Percentiles rank a stretch among this genome's conserved stretches.
These are phyloP conservation scores for Intellagama lesueurii DNA, from an alignment of 2,797 vertebrate genomes.

Conservation along the genomic window DNA sequence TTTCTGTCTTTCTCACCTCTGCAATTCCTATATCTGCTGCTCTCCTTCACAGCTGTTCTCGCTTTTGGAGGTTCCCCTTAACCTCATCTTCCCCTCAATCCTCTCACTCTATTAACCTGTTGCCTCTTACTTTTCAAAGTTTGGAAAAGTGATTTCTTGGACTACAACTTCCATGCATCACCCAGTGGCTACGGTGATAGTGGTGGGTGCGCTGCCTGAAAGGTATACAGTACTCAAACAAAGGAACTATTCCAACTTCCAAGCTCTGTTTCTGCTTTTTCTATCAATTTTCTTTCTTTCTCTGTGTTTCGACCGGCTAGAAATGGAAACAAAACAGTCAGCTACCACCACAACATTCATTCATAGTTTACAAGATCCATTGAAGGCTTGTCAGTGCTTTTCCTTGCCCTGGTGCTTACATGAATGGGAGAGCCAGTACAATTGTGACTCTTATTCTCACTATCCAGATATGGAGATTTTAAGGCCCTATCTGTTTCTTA, in stretches of 20 bases:
- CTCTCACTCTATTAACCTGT: background rate
- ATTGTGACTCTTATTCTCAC: background rate
- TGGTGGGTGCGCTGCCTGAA: no score
- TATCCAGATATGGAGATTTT: slow-evolving; percentile 3
- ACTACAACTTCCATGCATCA: no score
- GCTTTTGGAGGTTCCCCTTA: background rate
- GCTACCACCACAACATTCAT: background rate
- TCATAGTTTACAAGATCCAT: fast-evolving
- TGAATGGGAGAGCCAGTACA: background rate
- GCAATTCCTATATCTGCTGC: background rate
- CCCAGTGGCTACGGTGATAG: no score
- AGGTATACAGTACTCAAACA: no score
- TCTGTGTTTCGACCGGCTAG: background rate
- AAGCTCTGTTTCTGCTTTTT: background rate
- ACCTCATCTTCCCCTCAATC: background rate
- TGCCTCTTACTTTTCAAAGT: background rate
- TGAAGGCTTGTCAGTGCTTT: background rate
- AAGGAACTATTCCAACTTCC: background rate
- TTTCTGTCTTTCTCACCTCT: background rate
- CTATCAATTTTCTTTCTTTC: background rate
- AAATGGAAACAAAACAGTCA: background rate
- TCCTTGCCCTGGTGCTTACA: slow-evolving; percentile 14
- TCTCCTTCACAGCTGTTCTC: no score
- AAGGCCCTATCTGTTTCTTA: slow-evolving; percentile 22
- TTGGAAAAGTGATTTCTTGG: background rate